phyloP scores from a whole-genome alignment of 2,113 vertebrate genomes.

The Odocoileus hemionus region DNA sequence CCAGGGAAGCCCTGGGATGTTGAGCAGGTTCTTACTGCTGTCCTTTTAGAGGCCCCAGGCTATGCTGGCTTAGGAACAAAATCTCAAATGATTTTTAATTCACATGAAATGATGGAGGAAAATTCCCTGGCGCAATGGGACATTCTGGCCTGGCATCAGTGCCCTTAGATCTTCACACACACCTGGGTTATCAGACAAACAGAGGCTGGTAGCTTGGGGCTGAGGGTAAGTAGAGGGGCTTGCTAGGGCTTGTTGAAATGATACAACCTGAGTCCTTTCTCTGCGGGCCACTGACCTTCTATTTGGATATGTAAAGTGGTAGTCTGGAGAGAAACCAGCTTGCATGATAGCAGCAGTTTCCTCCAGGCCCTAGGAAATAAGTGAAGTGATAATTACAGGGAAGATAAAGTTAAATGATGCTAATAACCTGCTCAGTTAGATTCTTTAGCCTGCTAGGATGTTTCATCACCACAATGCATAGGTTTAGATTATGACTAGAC shows the following conservation, averaged over 20 bases:
- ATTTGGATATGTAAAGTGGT: not conserved
- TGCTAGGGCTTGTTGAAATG: not conserved
- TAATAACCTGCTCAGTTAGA: not conserved
- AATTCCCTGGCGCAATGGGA: not conserved
- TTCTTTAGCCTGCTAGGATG: not conserved
- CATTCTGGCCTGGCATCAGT: not conserved
- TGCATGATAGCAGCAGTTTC: not conserved
- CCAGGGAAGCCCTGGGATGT: not conserved
- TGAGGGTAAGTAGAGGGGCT: not conserved
- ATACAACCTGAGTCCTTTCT: not conserved
- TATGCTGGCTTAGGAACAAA: conserved; percentile 18
- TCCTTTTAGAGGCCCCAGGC: conserved; percentile 24
- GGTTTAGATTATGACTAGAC: not conserved
- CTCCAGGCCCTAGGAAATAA: not conserved
- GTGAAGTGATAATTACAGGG: conserved; percentile 1
- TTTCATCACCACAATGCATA: not conserved
- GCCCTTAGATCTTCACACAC: not conserved
- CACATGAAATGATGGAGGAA: not conserved
- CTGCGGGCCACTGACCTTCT: conserved; percentile 20
- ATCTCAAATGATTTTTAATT: conserved; percentile 53
- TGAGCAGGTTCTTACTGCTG: conserved; percentile 33
- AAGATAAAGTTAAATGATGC: conserved; percentile 9
- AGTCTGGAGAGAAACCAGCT: conserved; percentile 6
- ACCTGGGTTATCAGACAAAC: not conserved
- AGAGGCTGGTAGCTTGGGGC: not conserved